Evolutionary conservation across 2,888 invertebrate species (phyloP).

Genomic region (Fabriciana adippe): DNA sequence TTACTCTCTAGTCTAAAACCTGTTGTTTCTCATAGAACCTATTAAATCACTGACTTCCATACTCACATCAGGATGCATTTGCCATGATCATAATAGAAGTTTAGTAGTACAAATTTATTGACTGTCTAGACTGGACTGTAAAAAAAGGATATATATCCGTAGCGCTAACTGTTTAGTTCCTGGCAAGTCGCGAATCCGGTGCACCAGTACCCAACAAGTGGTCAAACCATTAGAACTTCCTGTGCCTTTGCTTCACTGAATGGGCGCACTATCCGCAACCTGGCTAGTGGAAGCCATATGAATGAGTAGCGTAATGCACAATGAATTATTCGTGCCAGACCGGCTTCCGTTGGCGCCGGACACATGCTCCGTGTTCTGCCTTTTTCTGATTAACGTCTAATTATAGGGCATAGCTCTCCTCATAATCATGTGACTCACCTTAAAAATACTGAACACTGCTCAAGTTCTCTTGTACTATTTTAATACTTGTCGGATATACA

Average conservation of each 20-base stretch:
- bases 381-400: slow-evolving; percentile 79
- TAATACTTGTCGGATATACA: background rate
- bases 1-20: slow-evolving; percentile 34
- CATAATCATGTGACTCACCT: slow-evolving; percentile 57
- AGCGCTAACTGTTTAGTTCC: slow-evolving; percentile 70
- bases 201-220: slow-evolving; percentile 55
- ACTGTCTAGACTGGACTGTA: slow-evolving; percentile 16
- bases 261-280: slow-evolving; percentile 52
- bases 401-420: slow-evolving; percentile 73
- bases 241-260: slow-evolving; percentile 61
- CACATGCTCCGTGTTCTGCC: slow-evolving; percentile 67
- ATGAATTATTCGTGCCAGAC: slow-evolving; percentile 74
- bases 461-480: slow-evolving; percentile 29
- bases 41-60: background rate
- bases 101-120: slow-evolving; percentile 9
- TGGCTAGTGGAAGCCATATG: slow-evolving; percentile 61
- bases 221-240: slow-evolving; percentile 70
- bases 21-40: slow-evolving; percentile 18
- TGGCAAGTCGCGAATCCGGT: slow-evolving; percentile 70
- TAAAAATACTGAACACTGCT: slow-evolving; percentile 60
- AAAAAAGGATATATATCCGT: slow-evolving; percentile 36
- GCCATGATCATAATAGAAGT: background rate
- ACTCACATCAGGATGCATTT: background rate
- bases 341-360: slow-evolving; percentile 74
- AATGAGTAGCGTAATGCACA: slow-evolving; percentile 67